phyloP scores from a whole-genome alignment of 23 tunicate genomes.

The Trididemnum miniatum region DNA sequence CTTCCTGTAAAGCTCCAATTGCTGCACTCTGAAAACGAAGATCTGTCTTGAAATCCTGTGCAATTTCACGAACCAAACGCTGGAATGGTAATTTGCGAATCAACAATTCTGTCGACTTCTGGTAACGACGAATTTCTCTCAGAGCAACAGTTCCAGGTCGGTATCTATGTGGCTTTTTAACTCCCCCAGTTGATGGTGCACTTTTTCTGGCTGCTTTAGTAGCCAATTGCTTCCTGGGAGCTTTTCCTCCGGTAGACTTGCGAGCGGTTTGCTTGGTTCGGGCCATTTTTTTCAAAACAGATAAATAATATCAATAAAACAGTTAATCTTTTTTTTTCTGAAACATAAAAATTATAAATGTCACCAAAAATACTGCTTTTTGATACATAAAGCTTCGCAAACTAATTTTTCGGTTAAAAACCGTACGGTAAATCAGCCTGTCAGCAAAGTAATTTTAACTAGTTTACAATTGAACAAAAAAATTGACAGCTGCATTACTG shows the following conservation, averaged over 20 bases:
- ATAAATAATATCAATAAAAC: too few relatives aligned
- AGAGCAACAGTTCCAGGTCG: constrained; percentile 96
- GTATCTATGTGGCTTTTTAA: constrained; percentile 95
- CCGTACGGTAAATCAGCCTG: too few relatives aligned
- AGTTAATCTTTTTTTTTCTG: too few relatives aligned
- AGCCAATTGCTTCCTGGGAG: constrained; percentile 91
- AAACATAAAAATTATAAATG: too few relatives aligned
- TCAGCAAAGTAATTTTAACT: too few relatives aligned
- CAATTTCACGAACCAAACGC: constrained; percentile 91
- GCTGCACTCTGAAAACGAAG: constrained; percentile 92
- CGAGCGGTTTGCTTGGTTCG: constrained; percentile 99
- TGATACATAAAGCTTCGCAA: too few relatives aligned
- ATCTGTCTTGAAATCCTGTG: constrained; percentile 98
- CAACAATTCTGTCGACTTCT: constrained; percentile 85
- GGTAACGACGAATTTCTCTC: constrained; percentile 91
- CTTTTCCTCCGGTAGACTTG: constrained; percentile 95
- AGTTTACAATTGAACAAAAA: too few relatives aligned
- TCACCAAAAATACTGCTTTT: too few relatives aligned
- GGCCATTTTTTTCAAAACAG: too few relatives aligned
- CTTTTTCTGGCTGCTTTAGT: constrained; percentile 95
- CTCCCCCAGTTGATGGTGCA: constrained; percentile 96
- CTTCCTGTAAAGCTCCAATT: constrained; percentile 86
- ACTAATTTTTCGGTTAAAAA: too few relatives aligned
- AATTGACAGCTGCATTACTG: too few relatives aligned
- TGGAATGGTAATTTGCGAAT: constrained; percentile 91